Evolutionary conservation across 2,888 invertebrate species (phyloP), one percentile per base, ranked within the genome.

Genomic region (Corbicula japonica): DNA sequence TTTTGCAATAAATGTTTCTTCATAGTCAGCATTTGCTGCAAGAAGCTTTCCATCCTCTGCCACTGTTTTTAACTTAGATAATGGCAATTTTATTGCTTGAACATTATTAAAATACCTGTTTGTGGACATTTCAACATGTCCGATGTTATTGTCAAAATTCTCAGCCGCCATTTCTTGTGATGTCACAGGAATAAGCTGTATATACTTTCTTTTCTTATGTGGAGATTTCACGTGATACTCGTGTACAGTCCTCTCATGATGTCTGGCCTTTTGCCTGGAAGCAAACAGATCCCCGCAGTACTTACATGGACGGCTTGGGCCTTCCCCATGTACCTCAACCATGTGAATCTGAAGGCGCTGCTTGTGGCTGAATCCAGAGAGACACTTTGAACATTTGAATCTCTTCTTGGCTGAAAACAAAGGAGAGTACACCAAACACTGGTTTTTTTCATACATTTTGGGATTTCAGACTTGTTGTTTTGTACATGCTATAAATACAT

Each of bases 201-300:
- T 38, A 10, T 26, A 15, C n/a, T 30, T 23, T 50, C 48, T 61
- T 34, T 62, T 62, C 5, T 32, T 26, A 18, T 26, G 48, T 6
- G 41, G 30, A 1, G 38, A 56, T 18, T 10, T 23, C 18, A 44
- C 44, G 54, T 38, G 44, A n/a, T 76, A 76, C 54, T 80, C 80
- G 30, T 80, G 80, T 26, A 68, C 48, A 34, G 48, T 48, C 26
- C 80, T 34, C 30, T 80, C 80, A 30, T 80, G 80, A 18, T 56
- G 56, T n/a, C 80, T 41, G 0, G 80, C 80, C 26, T 76, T 80
- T 60, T 76, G 76, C 10, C 80, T 54, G 0, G 80, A 80, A 28
- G 80, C 70, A 26, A 80, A 80, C 28, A 63, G 6, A 5, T 62
- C 71, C 23, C 60, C 65, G 34, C 80, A 80, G 73, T 80, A 73